These are phyloP conservation scores for Psittacula cyanocephala DNA, from an alignment of 2,113 vertebrate genomes.

Conservation along the genomic window DNA sequence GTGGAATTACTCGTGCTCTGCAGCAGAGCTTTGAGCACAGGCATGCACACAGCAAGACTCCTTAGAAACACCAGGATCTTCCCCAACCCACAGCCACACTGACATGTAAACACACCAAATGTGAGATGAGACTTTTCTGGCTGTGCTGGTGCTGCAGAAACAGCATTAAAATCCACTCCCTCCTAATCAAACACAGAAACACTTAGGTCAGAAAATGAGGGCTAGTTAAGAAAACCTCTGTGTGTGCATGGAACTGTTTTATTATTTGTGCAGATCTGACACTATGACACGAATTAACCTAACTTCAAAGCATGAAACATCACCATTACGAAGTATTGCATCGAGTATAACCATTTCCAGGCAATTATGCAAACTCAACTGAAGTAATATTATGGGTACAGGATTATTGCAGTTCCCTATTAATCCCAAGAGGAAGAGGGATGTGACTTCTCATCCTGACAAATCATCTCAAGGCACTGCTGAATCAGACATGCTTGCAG, in stretches of 20 bases:
- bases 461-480: slow-evolving; percentile 27
- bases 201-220: not conserved
- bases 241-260: not conserved
- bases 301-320: slow-evolving; percentile 35
- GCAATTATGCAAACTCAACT: slow-evolving; percentile 35
- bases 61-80: not conserved
- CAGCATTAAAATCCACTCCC: not conserved
- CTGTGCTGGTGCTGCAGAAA: not conserved
- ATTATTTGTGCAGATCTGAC: not conserved
- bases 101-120: not conserved
- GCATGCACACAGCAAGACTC: not conserved
- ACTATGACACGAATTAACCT: not conserved
- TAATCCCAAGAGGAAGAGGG: slow-evolving; percentile 29
- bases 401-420: slow-evolving; percentile 12
- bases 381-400: slow-evolving; percentile 35
- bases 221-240: not conserved
- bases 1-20: not conserved
- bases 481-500: slow-evolving; percentile 38
- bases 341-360: not conserved
- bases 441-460: slow-evolving; percentile 52
- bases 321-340: not conserved
- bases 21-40: not conserved
- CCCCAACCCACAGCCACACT: not conserved
- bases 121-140: rapidly evolving
- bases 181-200: not conserved